These are phyloP conservation scores for Dasyprocta punctata DNA, from an alignment of 2,113 vertebrate genomes.

Conservation along the genomic window DNA sequence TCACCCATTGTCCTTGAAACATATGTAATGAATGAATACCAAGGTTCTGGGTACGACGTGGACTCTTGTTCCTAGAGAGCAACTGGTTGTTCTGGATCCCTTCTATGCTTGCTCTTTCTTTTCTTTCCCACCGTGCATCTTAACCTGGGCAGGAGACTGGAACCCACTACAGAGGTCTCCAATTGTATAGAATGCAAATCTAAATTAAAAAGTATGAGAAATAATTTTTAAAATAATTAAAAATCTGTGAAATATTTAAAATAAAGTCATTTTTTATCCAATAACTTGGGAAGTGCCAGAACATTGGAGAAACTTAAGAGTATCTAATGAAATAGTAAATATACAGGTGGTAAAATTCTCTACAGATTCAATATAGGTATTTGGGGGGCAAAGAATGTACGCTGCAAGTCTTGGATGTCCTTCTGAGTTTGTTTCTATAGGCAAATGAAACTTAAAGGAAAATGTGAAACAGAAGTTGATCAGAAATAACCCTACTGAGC, in stretches of 20 bases:
- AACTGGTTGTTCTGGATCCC: neutral
- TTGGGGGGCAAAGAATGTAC: fast-evolving
- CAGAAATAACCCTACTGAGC: neutral
- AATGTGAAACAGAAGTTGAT: neutral
- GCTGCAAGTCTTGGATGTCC: neutral
- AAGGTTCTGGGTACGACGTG: too few relatives aligned
- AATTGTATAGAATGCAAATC: neutral
- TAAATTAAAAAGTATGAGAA: neutral
- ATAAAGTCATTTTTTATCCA: neutral
- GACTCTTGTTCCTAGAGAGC: neutral
- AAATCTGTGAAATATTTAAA: neutral
- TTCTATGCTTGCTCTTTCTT: neutral
- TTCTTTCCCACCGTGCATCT: neutral
- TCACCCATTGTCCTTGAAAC: neutral
- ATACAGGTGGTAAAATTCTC: neutral
- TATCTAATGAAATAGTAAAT: neutral
- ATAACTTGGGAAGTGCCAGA: neutral
- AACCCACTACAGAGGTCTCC: neutral
- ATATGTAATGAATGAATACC: neutral
- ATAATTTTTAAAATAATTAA: neutral
- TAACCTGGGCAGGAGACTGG: neutral
- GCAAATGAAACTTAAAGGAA: neutral
- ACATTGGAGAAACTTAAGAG: neutral
- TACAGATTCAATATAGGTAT: neutral
- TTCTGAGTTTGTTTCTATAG: neutral